Evolutionary conservation across 2,797 vertebrate species (phyloP).

Genomic region (Argyrosomus regius): DNA sequence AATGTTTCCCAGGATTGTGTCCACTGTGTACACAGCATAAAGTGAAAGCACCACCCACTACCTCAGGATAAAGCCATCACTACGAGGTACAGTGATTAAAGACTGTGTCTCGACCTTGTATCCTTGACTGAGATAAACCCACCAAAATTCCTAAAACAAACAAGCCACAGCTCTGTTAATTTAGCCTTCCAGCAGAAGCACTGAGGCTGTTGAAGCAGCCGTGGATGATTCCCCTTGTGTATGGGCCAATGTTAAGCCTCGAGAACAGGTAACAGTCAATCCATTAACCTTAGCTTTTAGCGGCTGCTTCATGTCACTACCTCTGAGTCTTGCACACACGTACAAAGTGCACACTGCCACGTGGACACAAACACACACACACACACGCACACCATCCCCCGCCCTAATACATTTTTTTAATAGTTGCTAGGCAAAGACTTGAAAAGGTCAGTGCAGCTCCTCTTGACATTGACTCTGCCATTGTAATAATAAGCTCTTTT

Average conservation of each 20-base stretch:
- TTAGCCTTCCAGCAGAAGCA: constrained; percentile 82
- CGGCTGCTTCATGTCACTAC: constrained; percentile 88
- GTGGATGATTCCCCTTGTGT: constrained; percentile 88
- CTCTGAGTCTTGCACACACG: constrained; percentile 83
- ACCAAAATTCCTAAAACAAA: constrained; percentile 82
- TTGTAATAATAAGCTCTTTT: constrained; percentile 92
- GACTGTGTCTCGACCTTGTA: constrained; percentile 75
- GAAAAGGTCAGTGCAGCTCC: constrained; percentile 92
- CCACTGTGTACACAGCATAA: constrained; percentile 49
- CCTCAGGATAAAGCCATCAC: constrained; percentile 75
- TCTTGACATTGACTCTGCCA: constrained; percentile 92
- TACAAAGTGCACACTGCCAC: constrained; percentile 58
- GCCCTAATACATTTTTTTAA: constrained; percentile 92
- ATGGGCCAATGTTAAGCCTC: constrained; percentile 87
- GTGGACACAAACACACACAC: constrained; percentile 40
- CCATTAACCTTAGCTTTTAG: constrained; percentile 99
- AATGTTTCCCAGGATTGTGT: constrained; percentile 45
- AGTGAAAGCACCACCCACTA: constrained; percentile 60
- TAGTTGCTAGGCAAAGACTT: constrained; percentile 90
- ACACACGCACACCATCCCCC: constrained; percentile 51
- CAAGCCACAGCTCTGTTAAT: constrained; percentile 84
- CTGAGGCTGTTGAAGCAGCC: constrained; percentile 68
- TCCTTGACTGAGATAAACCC: constrained; percentile 80
- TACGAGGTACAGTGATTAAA: constrained; percentile 72
- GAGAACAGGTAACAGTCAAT: constrained; percentile 97